Conservation (phyloP, 2,888 invertebrate genomes). For the Drosophila mimica region DNA sequence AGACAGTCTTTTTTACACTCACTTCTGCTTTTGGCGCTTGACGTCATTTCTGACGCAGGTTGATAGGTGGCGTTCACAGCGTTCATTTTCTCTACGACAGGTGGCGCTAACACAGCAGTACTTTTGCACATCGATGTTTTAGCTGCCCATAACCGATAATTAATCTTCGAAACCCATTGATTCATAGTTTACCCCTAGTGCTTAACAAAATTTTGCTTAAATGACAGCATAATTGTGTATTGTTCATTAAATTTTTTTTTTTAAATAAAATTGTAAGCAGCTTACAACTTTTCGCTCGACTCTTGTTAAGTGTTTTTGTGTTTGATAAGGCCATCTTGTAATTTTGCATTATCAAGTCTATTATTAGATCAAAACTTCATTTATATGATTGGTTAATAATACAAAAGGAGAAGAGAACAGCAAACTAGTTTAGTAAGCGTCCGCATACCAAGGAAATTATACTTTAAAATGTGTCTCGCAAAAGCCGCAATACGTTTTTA, state of each 20-base stretch:
- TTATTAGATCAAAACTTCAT: slow-evolving; percentile 38
- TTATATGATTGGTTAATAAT: slow-evolving; percentile 56
- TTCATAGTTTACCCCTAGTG: neutral
- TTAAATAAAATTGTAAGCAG: neutral
- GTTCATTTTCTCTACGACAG: neutral
- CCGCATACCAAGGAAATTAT: slow-evolving; percentile 10
- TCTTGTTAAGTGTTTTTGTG: slow-evolving; percentile 11
- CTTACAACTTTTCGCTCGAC: neutral
- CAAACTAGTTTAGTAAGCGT: slow-evolving; percentile 40
- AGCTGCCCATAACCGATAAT: neutral
- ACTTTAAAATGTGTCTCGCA: slow-evolving; percentile 23
- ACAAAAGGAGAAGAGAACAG: slow-evolving; percentile 46
- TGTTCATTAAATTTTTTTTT: neutral
- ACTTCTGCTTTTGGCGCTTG: neutral
- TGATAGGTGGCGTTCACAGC: neutral
- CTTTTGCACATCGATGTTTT: neutral
- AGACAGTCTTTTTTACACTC: no score
- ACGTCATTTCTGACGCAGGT: neutral
- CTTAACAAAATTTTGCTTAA: neutral
- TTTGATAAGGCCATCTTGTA: slow-evolving; percentile 22
- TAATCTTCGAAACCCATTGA: neutral
- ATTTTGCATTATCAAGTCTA: slow-evolving; percentile 40
- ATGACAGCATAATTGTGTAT: neutral
- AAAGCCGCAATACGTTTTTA: slow-evolving; percentile 18
- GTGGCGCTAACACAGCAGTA: neutral